Conservation (phyloP, 1,140 invertebrate genomes). For the Solenopsis fugax region DNA sequence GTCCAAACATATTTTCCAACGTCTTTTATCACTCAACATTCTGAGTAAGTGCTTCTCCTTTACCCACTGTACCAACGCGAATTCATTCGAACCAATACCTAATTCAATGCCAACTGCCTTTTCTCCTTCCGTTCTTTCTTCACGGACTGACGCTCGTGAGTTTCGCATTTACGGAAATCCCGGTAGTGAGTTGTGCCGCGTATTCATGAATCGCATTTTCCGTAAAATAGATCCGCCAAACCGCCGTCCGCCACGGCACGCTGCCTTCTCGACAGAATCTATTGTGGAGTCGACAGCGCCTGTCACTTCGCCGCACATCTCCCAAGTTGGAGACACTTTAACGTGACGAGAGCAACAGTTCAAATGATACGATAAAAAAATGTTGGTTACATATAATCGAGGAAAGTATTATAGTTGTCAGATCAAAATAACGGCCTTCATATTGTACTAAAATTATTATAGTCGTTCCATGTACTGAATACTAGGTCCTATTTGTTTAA, state of each 20-base stretch:
- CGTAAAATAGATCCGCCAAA: slow-evolving; percentile 78
- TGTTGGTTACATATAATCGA: slow-evolving; percentile 2
- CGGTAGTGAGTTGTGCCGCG: slow-evolving; percentile 72
- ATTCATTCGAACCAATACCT: slow-evolving; percentile 80
- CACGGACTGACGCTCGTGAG: slow-evolving; percentile 36
- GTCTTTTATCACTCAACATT: slow-evolving; percentile 79
- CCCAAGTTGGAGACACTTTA: slow-evolving; percentile 48
- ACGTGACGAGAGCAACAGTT: slow-evolving; percentile 31
- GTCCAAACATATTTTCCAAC: slow-evolving; percentile 81
- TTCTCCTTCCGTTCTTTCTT: slow-evolving; percentile 52
- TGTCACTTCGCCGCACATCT: slow-evolving; percentile 49
- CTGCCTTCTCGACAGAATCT: slow-evolving; percentile 59
- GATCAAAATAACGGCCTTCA: not conserved
- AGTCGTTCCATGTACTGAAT: not conserved
- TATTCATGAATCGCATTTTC: slow-evolving; percentile 81
- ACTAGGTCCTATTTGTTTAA: not conserved
- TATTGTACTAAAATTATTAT: not conserved
- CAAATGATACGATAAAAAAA: slow-evolving; percentile 25
- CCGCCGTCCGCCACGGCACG: slow-evolving; percentile 70
- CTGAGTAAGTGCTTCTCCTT: slow-evolving; percentile 71
- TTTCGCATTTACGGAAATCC: slow-evolving; percentile 75
- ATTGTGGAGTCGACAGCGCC: slow-evolving; percentile 44
- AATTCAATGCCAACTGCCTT: slow-evolving; percentile 80
- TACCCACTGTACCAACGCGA: slow-evolving; percentile 70
- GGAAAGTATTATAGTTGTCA: not conserved